Evolutionary conservation across 2,797 vertebrate species (phyloP).

Genomic region (Cercopithecus diana): DNA sequence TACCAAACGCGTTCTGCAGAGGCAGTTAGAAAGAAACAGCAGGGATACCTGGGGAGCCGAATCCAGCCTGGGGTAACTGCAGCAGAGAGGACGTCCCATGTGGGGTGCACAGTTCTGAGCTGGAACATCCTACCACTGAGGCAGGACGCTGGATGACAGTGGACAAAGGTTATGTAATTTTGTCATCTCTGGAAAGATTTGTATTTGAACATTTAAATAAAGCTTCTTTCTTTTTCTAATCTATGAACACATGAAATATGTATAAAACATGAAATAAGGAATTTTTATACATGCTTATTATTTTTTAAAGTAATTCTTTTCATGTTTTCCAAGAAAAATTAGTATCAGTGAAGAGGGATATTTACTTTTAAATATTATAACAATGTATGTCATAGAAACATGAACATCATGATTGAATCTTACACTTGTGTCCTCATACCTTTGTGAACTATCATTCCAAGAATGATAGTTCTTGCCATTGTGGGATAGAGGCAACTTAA

Average conservation of each 20-base stretch:
- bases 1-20: rapidly evolving
- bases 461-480: background rate
- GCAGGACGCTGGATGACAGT: rapidly evolving
- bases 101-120: rapidly evolving
- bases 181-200: background rate
- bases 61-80: rapidly evolving
- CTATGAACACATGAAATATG: background rate
- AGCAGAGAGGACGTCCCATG: too few species aligned
- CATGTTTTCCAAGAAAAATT: background rate
- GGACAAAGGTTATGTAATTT: too few species aligned
- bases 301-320: background rate
- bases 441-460: background rate
- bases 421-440: background rate
- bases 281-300: background rate
- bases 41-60: rapidly evolving
- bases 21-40: background rate
- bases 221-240: background rate
- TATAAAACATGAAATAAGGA: background rate
- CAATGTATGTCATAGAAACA: background rate
- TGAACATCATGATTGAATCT: background rate
- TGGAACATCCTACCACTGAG: rapidly evolving
- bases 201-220: background rate
- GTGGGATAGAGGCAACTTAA: background rate
- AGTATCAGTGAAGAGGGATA: background rate
- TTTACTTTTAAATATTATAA: background rate